phyloP scores from a whole-genome alignment of 35 echinoderm and acorn worm species.

The Nesometra sesokonis region DNA sequence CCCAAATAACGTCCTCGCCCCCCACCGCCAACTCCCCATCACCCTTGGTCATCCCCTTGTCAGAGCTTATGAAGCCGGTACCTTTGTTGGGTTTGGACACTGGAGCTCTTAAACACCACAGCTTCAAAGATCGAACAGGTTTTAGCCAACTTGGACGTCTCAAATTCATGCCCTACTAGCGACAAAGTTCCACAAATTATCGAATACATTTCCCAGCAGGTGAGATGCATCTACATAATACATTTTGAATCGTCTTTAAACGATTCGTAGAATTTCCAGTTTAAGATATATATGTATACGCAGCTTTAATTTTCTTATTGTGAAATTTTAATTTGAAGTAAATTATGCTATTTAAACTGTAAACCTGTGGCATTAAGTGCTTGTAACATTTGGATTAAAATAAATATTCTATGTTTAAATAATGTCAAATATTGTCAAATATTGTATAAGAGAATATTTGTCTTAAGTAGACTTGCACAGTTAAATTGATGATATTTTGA shows the following conservation, averaged over 20 bases:
- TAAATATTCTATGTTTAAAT: background rate
- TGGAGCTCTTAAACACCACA: background rate
- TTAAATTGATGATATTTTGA: background rate
- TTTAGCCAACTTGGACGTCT: background rate
- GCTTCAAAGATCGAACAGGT: background rate
- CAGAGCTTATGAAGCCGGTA: constrained; percentile 12
- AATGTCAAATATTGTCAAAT: background rate
- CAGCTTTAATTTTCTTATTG: background rate
- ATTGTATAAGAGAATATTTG: background rate
- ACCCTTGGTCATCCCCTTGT: constrained; percentile 19
- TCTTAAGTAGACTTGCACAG: background rate
- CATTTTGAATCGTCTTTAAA: background rate
- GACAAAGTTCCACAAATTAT: background rate
- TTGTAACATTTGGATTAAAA: background rate
- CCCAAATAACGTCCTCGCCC: constrained; percentile 1
- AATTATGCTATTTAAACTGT: background rate
- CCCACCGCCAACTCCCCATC: constrained; percentile 1
- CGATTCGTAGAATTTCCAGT: background rate
- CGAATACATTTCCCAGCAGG: background rate
- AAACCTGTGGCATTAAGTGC: background rate
- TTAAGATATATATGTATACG: background rate
- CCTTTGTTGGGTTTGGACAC: constrained; percentile 12
- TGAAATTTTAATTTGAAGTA: background rate
- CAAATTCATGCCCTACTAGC: constrained; percentile 15
- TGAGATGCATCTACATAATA: background rate